Evolutionary conservation across 2,888 invertebrate genomes (phyloP), one percentile per base, ranked within the genome.

Genomic region (Hydropsyche betteni): DNA sequence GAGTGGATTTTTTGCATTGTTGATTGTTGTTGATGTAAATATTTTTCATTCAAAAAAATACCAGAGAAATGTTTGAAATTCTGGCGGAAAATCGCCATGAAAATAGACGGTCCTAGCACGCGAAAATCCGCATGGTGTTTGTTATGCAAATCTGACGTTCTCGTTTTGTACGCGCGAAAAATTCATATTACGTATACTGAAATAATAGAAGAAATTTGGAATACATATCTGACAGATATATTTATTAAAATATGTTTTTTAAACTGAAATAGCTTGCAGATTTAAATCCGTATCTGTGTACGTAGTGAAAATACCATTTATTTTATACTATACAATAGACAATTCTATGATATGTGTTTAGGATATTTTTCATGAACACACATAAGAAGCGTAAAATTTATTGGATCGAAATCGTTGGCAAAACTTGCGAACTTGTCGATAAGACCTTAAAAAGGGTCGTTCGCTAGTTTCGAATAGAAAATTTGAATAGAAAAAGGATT

Each of bases 61-160:
- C 44, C 10, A 4, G 44, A 10, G 10, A 44, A 44, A 44, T 44
- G 1, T 44, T 44, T 4, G 44, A 44, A 58, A 58, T 58, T 24
- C 24, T 16, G 58, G 14, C 58, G 58, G 58, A 58, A 58, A 58
- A 24, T 58, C 24, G 58, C 16, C 58, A 24, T 58, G 58, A 58
- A 58, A 16, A 58, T 58, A 53, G 58, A 16, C 58, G 58, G 24
- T 58, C 58, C 24, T 16, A 16, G 44, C 44, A 4, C 44, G 44
- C 44, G 58, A 58, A 58, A 58, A 58, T 58, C 58, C 58, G 58
- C 58, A 16, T 16, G 58, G 24, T 16, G 58, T 44, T 58, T 58
- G 58, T 58, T 58, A 58, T 58, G 58, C 58, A 58, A 58, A 58
- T 58, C 58, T n/a, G 24, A 8, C 58, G 58, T 58, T 58, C 24